Conservation (phyloP, 2,888 invertebrate species). For the Folsomia candida region DNA sequence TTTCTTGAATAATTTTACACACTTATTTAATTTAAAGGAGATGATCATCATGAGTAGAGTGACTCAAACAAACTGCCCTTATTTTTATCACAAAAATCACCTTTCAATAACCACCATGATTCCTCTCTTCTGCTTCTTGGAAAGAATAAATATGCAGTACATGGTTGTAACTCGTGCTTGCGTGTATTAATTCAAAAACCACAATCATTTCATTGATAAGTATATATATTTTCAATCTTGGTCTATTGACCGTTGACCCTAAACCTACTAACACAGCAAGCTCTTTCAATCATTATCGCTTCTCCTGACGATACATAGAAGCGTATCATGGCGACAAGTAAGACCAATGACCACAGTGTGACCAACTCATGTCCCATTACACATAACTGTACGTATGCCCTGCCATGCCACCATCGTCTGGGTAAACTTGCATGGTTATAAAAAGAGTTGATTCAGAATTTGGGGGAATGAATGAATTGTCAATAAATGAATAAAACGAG, state of each 20-base stretch:
- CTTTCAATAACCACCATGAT: too few species aligned
- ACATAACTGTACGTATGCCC: not conserved
- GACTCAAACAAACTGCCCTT: too few species aligned
- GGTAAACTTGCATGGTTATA: not conserved
- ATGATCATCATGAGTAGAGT: too few species aligned
- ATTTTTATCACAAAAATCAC: too few species aligned
- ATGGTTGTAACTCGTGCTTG: too few species aligned
- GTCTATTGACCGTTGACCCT: conserved; percentile 17
- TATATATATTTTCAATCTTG: conserved; percentile 4
- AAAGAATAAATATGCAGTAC: too few species aligned
- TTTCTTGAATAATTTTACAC: too few species aligned
- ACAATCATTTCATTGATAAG: not conserved
- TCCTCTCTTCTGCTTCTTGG: too few species aligned
- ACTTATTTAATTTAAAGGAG: too few species aligned
- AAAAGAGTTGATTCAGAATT: not conserved
- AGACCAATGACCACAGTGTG: too few species aligned
- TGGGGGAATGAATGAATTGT: not conserved
- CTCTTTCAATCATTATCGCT: not conserved
- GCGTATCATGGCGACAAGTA: too few species aligned
- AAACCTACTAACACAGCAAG: not conserved
- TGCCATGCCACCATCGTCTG: not conserved
- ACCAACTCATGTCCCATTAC: not conserved
- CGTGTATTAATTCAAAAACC: too few species aligned
- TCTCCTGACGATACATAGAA: not conserved
- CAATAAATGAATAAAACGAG: not conserved